Base-by-base conservation (phyloP, 2,797 vertebrate genomes). In the Microctenopoma lineatum region DNA sequence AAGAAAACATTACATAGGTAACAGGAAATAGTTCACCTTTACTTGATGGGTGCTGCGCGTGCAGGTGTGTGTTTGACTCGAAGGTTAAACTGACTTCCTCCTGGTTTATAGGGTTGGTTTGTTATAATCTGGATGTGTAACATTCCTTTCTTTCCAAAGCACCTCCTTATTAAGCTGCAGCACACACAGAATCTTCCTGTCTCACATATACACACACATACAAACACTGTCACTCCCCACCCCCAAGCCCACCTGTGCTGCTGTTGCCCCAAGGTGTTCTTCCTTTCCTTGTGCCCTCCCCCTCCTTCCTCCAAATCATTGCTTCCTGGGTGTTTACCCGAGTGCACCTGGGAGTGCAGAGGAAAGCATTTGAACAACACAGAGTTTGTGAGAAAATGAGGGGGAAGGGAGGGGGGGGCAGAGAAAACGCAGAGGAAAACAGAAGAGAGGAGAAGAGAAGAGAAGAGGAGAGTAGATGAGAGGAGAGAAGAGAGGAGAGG, bases 111-210 rank as follows among this genome's bases (percentile, higher is more conserved):
- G 77, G 80, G 88, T 85, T 91, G 85, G 85, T 90, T 82, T 86
- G 79, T 89, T 85, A 80, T 88, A 87, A 86, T 89, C 73, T 83
- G 77, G 76, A 87, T 86, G 81, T 83, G 87, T 81, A 84, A 81
- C 88, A 91, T 90, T 91, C 91, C 80, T 87, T 58, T 83, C 76
- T 66, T 53, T 63, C 36, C 65, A 79, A 85, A 87, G 70, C 75
- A 73, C 85, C 79, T 89, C 66, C 65, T 84, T 70, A 71, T 79
- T 69, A 75, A 83, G 73, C 68, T 32, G 42, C 39, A 74, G 47
- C 42, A 59, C 79, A 79, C 70, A 79, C 73, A 32, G 42, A 71
- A 66, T 69, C 70, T 70, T 80, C 72, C 74, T 79, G 67, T 51
- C 56, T 66, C 65, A 51, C 59, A 61, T 39, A 65, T 50, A 66